Conservation (phyloP, 2,113 vertebrate species). For the Platysteira castanea region DNA sequence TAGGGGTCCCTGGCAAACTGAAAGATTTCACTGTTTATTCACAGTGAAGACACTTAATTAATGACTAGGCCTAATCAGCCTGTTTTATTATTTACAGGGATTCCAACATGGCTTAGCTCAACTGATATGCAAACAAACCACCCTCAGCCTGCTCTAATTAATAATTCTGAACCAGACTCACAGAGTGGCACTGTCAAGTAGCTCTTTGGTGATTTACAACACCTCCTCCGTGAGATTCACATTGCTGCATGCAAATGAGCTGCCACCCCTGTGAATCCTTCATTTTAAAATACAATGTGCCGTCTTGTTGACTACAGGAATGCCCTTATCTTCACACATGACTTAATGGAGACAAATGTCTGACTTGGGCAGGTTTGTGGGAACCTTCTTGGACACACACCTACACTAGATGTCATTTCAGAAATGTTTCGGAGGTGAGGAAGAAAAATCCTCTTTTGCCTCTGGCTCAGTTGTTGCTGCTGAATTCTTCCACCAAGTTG, state of each 20-base stretch:
- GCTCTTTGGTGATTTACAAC: constrained; percentile 70
- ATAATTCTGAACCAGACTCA: constrained; percentile 71
- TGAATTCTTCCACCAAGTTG: not conserved
- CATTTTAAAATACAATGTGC: constrained; percentile 35
- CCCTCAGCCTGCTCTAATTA: constrained; percentile 70
- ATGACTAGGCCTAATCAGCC: constrained; percentile 74
- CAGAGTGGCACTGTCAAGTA: constrained; percentile 57
- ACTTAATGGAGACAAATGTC: constrained; percentile 69
- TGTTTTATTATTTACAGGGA: constrained; percentile 77
- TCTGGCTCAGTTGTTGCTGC: not conserved
- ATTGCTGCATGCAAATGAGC: constrained; percentile 72
- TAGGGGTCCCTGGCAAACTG: constrained; percentile 39
- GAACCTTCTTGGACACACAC: not conserved
- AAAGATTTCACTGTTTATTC: constrained; percentile 72
- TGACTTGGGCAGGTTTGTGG: constrained; percentile 19
- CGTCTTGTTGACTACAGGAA: constrained; percentile 29
- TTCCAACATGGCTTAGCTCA: constrained; percentile 68
- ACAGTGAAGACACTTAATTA: constrained; percentile 79
- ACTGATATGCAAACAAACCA: constrained; percentile 73
- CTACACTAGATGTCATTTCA: not conserved
- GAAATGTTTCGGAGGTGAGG: not conserved
- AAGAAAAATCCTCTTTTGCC: not conserved
- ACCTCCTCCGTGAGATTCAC: constrained; percentile 31
- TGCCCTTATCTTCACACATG: constrained; percentile 61
- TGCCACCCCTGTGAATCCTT: constrained; percentile 52